Evolutionary conservation across 1,140 invertebrate species (phyloP), one percentile per base, ranked within the genome.

Genomic region (Liolophura sinensis): DNA sequence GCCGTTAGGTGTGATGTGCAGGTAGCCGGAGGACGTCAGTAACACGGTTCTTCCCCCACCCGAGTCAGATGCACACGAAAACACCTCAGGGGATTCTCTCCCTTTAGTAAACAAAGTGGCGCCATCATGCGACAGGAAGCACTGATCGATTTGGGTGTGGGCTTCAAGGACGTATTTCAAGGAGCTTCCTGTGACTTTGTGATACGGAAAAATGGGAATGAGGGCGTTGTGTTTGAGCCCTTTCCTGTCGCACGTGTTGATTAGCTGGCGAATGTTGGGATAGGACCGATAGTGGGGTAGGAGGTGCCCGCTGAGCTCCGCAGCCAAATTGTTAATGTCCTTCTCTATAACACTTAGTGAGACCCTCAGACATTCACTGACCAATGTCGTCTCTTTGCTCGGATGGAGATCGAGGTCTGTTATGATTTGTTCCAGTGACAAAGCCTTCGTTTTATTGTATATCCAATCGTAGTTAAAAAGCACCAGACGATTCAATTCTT

Each of bases 381-480:
- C 75, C 14, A 82, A 65, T 1, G 67, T 65, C 5, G 77, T 74
- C 62, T 82, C 78, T 24, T 70, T 66, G 31, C 75, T 62, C 0
- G 78, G 79, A 60, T 79, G 77, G 12, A 82, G 68, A 3, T 65
- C 71, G 65, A 82, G 78, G 65, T 81, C 79, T 12, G 68, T 71
- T 52, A 82, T 69, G 24, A 79, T 76, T 65, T 82, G 77, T 60
- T 77, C 74, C 61, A 82, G 55, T 0, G 78, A 80, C 6, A 82
- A 68, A 15, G 79, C 79, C 64, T 79, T 81, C 0, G 73, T 75
- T 70, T 82, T 82, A 62, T 76, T 79, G 68, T 81, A 82, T 55
- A 82, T 64, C 79, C 79, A 82, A 58, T 81, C 78, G 57, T 80
- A 82, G 65, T 81, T 81, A 61, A 82, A 82, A 49, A 81, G 65